Evolutionary conservation across 2,113 vertebrate genomes (phyloP).

Genomic region (Hydropotes inermis): DNA sequence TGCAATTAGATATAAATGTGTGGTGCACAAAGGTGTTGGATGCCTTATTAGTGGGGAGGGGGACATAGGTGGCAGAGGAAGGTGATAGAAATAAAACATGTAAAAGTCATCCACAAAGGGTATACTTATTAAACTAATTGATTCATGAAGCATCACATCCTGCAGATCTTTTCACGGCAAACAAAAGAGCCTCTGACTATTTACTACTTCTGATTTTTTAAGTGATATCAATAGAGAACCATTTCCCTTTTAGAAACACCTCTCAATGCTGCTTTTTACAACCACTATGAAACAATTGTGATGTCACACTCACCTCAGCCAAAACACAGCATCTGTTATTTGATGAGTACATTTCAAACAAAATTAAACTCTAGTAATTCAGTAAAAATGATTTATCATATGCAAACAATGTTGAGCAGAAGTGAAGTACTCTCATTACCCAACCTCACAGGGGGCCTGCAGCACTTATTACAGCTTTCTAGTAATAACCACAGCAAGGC

Average conservation of each 20-base stretch:
- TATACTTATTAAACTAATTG: background rate
- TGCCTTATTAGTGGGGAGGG: background rate
- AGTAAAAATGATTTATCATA: background rate
- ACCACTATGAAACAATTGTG: background rate
- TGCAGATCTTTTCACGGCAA: background rate
- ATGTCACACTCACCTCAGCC: background rate
- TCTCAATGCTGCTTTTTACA: background rate
- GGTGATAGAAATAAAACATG: background rate
- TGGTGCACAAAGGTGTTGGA: rapidly evolving
- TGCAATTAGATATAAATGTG: background rate
- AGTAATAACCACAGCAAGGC: background rate
- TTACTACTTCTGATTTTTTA: constrained; percentile 5
- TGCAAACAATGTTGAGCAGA: background rate
- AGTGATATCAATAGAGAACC: background rate
- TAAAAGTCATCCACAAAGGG: background rate
- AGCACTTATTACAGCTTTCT: background rate
- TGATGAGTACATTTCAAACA: constrained; percentile 15
- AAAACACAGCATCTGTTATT: background rate
- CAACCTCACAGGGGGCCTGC: background rate
- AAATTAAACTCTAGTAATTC: constrained; percentile 32
- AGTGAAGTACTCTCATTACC: background rate
- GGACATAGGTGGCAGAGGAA: background rate
- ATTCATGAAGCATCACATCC: background rate
- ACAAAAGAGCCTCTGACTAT: background rate
- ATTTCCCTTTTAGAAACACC: background rate